Evolutionary conservation across 1,140 invertebrate genomes (phyloP).

Genomic region (Formica exsecta): DNA sequence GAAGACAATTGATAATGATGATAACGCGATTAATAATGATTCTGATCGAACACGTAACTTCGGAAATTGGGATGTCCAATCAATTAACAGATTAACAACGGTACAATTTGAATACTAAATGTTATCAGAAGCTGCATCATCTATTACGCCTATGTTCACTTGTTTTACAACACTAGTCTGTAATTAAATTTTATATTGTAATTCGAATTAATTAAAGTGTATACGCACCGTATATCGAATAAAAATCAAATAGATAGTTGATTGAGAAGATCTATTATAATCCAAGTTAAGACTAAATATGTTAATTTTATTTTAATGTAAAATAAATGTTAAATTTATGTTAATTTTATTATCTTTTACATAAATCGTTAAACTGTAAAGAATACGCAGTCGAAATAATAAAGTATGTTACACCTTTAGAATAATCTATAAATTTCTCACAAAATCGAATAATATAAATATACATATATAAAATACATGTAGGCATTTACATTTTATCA

Average conservation of each 20-base stretch:
- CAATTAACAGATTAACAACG: constrained; percentile 26
- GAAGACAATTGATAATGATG: neutral
- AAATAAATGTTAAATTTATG: too few relatives aligned
- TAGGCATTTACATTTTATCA: neutral
- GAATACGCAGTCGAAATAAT: neutral
- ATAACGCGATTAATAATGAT: neutral
- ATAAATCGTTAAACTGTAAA: neutral
- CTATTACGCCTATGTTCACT: neutral
- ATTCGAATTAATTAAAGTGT: constrained; percentile 5
- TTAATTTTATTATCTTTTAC: constrained; percentile 6
- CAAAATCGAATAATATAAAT: constrained; percentile 28
- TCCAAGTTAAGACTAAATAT: neutral
- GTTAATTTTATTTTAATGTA: constrained; percentile 13
- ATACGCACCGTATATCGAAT: neutral
- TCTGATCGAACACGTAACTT: neutral
- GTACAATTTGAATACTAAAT: constrained; percentile 20
- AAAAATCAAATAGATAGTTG: neutral
- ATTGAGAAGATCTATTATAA: neutral
- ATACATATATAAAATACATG: neutral
- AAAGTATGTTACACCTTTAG: neutral
- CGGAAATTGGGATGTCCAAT: neutral
- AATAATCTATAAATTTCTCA: neutral
- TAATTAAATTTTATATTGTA: constrained; percentile 31
- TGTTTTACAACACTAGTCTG: neutral
- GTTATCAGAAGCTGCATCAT: neutral